A percentile compares a stretch with the other conserved stretches of the same genome.
These are phyloP conservation scores for Tretioscincus oriximinensis DNA, from an alignment of 2,113 vertebrate genomes.

Conservation along the genomic window DNA sequence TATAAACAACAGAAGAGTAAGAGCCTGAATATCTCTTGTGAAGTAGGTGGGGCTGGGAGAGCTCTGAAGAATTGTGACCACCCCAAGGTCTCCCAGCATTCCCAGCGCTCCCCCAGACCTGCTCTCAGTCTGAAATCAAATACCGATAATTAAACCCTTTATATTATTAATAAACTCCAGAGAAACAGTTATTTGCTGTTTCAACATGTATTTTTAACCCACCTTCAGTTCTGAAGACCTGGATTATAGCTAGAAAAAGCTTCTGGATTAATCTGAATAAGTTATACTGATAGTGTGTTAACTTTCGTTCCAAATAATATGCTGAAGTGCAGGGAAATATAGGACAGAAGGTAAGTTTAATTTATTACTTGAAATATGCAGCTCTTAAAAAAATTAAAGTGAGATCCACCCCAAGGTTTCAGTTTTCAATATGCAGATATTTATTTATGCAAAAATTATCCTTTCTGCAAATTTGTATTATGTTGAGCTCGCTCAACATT, in stretches of 20 bases:
- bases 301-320: not conserved
- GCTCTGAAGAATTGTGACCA: no score
- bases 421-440: not conserved
- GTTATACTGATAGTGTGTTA: no score
- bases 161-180: not conserved
- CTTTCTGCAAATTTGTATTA: not conserved
- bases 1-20: not conserved
- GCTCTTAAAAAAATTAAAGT: not conserved
- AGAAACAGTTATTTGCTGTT: constrained; percentile 6
- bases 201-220: no score
- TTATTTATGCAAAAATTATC: not conserved
- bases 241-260: no score
- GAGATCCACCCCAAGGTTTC: not conserved
- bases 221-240: no score
- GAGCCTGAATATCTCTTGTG: no score
- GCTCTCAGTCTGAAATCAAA: no score
- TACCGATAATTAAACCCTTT: not conserved
- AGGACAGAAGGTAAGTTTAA: not conserved
- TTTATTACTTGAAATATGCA: not conserved
- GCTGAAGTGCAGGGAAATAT: not conserved
- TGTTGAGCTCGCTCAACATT: not conserved
- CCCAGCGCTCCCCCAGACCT: no score
- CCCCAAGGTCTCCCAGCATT: no score
- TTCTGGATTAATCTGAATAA: no score
- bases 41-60: no score